Conservation (phyloP, 2,113 vertebrate genomes). For the Pontoporia blainvillei region DNA sequence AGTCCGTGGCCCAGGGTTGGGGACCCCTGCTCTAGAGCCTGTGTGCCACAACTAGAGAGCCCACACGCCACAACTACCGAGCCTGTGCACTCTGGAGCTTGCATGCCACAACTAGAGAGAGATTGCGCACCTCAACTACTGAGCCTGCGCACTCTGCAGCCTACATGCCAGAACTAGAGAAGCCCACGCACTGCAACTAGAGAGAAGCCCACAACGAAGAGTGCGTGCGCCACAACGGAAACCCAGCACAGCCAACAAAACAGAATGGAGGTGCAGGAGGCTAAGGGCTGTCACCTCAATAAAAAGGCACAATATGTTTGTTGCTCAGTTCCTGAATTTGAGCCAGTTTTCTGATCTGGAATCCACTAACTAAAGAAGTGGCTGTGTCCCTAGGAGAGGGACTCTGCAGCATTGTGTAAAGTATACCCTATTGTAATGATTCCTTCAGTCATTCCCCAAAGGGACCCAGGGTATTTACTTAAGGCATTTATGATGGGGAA, state of each 20-base stretch:
- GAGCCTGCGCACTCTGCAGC: too few relatives aligned
- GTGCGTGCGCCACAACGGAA: accelerated
- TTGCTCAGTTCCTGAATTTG: not conserved
- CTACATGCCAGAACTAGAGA: too few relatives aligned
- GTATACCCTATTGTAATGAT: not conserved
- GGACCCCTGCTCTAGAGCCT: too few relatives aligned
- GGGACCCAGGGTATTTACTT: not conserved
- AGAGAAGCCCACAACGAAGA: too few relatives aligned
- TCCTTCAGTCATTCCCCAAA: not conserved
- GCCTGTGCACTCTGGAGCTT: too few relatives aligned
- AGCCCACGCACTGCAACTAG: too few relatives aligned
- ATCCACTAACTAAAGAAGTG: not conserved
- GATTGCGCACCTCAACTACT: too few relatives aligned
- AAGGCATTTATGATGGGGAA: not conserved
- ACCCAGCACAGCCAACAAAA: too few relatives aligned
- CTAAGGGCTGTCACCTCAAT: not conserved
- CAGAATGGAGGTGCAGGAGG: not conserved
- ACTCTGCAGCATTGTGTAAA: not conserved
- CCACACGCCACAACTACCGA: too few relatives aligned
- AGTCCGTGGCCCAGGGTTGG: too few relatives aligned
- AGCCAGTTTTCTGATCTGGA: not conserved
- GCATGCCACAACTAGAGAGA: too few relatives aligned
- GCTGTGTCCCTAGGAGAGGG: not conserved
- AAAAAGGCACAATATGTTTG: not conserved
- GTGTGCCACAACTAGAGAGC: too few relatives aligned